phyloP scores from a whole-genome alignment of 2,797 vertebrate species.

The Halcyon badia region DNA sequence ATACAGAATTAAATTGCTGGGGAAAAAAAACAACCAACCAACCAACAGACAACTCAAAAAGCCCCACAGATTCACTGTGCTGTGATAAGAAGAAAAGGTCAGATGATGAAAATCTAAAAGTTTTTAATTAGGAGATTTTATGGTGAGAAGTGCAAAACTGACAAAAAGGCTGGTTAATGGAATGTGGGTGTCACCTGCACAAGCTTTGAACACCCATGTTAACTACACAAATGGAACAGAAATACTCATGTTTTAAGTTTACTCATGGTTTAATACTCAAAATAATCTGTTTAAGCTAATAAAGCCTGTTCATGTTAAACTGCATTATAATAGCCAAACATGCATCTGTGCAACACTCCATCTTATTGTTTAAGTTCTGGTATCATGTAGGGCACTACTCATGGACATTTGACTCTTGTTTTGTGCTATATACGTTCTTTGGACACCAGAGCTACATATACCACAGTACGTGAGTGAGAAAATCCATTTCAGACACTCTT shows the following conservation, averaged over 20 bases:
- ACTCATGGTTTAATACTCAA: background rate
- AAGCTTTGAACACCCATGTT: background rate
- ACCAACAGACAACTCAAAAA: background rate
- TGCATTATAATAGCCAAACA: background rate
- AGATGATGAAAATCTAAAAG: background rate
- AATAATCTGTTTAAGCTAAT: background rate
- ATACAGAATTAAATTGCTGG: background rate
- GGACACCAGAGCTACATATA: background rate
- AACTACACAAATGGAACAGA: background rate
- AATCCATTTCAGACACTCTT: conserved; percentile 3
- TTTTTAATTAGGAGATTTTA: background rate
- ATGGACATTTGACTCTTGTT: background rate
- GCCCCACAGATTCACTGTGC: background rate
- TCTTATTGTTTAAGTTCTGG: fast-evolving
- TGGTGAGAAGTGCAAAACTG: background rate
- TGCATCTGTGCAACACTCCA: background rate
- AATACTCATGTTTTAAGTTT: background rate
- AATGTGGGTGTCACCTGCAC: background rate
- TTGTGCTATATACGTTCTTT: background rate
- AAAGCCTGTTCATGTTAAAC: background rate
- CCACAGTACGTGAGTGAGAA: background rate
- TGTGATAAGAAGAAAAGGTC: background rate
- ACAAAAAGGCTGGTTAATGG: background rate
- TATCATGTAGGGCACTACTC: background rate
- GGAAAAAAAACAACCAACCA: background rate